Percentiles rank a stretch among this genome's conserved stretches.
phyloP scores from a whole-genome alignment of 30 jellyfish, hydroid and myxozoan species.

The Clytia hemisphaerica region DNA sequence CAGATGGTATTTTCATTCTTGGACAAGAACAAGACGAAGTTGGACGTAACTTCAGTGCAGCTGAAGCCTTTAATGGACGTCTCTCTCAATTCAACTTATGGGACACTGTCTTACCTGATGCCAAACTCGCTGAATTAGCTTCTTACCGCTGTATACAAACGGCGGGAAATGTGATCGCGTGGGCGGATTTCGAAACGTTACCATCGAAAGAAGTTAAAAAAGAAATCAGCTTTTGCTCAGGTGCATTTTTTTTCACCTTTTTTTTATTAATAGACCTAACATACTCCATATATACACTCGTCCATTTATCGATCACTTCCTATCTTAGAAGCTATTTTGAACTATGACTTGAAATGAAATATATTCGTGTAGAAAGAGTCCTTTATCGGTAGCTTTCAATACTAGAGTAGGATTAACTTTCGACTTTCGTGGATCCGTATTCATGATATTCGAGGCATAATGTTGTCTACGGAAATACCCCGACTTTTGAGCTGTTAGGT shows the following conservation, averaged over 20 bases:
- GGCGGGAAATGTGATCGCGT: slow-evolving; percentile 75
- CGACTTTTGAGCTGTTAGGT: too few species aligned
- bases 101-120: slow-evolving; percentile 56
- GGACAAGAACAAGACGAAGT: slow-evolving; percentile 99
- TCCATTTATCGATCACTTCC: too few species aligned
- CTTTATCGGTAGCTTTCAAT: too few species aligned
- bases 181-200: slow-evolving; percentile 75
- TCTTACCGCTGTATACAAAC: slow-evolving; percentile 67
- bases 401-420: too few species aligned
- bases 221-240: slow-evolving; percentile 59
- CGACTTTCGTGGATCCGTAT: too few species aligned
- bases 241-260: slow-evolving; percentile 12
- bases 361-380: too few species aligned
- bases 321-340: too few species aligned
- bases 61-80: slow-evolving; percentile 87
- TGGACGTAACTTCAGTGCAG: slow-evolving; percentile 92
- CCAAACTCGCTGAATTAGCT: slow-evolving; percentile 55
- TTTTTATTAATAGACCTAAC: background rate
- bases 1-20: slow-evolving; percentile 70
- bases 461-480: too few species aligned
- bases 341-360: too few species aligned
- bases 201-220: slow-evolving; percentile 43
- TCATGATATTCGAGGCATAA: too few species aligned
- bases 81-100: slow-evolving; percentile 74
- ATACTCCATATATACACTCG: background rate